These are phyloP conservation scores for Caracal caracal DNA, from an alignment of 2,113 vertebrate genomes.

Conservation along the genomic window DNA sequence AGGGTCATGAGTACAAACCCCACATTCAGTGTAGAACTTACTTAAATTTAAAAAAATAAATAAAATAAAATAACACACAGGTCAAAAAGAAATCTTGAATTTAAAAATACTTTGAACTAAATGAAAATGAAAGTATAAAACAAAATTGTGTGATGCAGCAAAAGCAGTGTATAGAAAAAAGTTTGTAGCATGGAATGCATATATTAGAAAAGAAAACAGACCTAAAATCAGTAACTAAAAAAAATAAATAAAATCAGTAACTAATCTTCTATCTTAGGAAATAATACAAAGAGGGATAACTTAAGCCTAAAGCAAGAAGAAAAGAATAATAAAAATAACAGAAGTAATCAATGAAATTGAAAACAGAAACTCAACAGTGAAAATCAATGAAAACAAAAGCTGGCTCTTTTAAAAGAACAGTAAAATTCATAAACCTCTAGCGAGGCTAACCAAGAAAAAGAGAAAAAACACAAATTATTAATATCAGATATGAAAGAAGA, in stretches of 20 bases:
- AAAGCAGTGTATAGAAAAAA: background rate
- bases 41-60: background rate
- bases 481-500: constrained; percentile 21
- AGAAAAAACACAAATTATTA: background rate
- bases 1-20: background rate
- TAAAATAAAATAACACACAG: background rate
- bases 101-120: background rate
- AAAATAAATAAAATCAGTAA: background rate
- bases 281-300: constrained; percentile 31
- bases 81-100: background rate
- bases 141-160: background rate
- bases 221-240: background rate
- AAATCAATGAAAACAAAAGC: background rate
- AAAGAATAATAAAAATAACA: background rate
- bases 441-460: background rate
- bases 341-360: background rate
- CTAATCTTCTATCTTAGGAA: background rate
- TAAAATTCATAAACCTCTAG: constrained; percentile 24
- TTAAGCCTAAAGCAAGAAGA: constrained; percentile 11
- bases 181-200: background rate
- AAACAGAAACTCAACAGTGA: background rate
- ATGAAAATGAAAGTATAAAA: background rate
- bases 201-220: background rate
- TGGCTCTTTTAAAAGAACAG: background rate
- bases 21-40: background rate